Evolutionary conservation across 1,140 invertebrate species (phyloP), one percentile per base, ranked within the genome.

Genomic region (Lepidurus arcticus): DNA sequence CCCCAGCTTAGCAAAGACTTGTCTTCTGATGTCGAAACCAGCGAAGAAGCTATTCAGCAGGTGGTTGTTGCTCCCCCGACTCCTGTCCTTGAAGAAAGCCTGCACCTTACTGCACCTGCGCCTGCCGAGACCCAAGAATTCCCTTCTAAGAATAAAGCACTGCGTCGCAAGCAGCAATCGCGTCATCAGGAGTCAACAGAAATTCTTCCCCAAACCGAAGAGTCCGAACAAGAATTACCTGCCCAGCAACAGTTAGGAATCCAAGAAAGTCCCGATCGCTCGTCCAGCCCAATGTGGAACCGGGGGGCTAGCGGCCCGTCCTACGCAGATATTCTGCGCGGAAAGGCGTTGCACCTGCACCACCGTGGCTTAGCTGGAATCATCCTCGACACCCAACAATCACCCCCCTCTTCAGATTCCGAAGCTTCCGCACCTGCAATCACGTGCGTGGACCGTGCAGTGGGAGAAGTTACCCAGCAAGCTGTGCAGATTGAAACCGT

Each of bases 261-360:
- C 7, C 24, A 42, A n/a, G 73, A 65, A 26, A 44, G 73, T 24
- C 24, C 44, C 4, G 83, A 84, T 21, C 85, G 91, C 80, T 91
- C 91, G 4, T 87, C 88, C 13, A 92, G 91, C 84, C 91, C 91
- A 16, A 88, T 92, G 80, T 93, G 91, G 91, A 82, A 86, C 9
- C 90, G 90, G 0, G 91, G 91, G 44, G 90, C 90, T 13, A 77
- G 65, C 16, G 34, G 74, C 0, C 79, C 90, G 13, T 89, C 92
- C 43, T 93, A 93, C 83, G 92, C 92, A 7, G 91, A 93, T 84
- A 91, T 94, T 78, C 86, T 93, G 10, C 88, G 88, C 75, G 91
- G 92, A 74, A 83, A 85, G 76, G 73, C 24, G 24, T 34, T 80
- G 13, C 43, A 76, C 73, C n/a, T 42, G 26, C 44, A 76, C 34